Evolutionary conservation across 2,113 vertebrate species (phyloP), one percentile per base, ranked within the genome.

Genomic region (Sturnus vulgaris): DNA sequence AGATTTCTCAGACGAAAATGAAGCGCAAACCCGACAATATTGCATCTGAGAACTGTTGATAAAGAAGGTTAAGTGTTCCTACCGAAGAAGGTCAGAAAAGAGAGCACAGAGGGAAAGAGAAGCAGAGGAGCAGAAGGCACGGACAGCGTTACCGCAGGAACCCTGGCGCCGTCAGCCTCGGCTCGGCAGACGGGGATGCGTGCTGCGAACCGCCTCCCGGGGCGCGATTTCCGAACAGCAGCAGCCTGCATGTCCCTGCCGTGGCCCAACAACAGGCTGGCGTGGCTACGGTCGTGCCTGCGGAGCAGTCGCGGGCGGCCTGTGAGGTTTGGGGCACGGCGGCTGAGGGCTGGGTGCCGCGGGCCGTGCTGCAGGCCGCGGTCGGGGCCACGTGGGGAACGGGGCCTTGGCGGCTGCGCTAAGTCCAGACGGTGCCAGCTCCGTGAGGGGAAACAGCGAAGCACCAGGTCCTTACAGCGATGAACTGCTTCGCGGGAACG

Each of bases 111-210:
- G 7, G 9, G 11, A 2, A 40, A 33, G 9, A 24, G 7, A 5
- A 5, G 40, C 14, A 23, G 33, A 39, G 30, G 18, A 28, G 22
- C 13, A 52, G 22, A 31, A 21, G 10, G 11, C 28, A 10, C 7
- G 28, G 13, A 12, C 30, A 16, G 23, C 5, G 10, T 5, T 50
- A 3, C n/a, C 3, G 1, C 27, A 9, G 2, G 12, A 11, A 0
- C 15, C 9, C 17, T 0, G 21, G 22, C n/a, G 10, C 35, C 20
- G 21, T 2, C 28, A 12, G 44, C 44, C 5, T 2, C 72, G 17
- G 18, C n/a, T 21, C 12, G 8, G n/a, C 56, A 2, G 17, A 9
- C 30, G 15, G 10, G 16, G 7, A 14, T 3, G 53, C 30, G 10
- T 3, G 70, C 53, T 16, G 53, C 16, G 18, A 16, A 2, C 31